A percentile compares a stretch with the other conserved stretches of the same genome.
These are phyloP conservation scores for Phoronis australis DNA, from an alignment of 2,888 invertebrate species.

Conservation along the genomic window DNA sequence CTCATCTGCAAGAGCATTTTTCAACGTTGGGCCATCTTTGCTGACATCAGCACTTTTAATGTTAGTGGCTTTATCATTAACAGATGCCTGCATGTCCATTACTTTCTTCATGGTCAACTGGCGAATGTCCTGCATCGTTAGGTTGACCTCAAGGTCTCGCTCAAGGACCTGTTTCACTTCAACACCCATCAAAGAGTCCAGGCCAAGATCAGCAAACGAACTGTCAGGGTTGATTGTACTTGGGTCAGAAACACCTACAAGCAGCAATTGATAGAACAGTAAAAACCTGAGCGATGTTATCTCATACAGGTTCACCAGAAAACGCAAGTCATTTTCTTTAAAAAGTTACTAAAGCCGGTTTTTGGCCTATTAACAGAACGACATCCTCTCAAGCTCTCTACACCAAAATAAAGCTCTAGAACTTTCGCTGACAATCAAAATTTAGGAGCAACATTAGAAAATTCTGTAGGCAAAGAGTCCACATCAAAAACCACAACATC, in stretches of 20 bases:
- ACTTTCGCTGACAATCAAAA: no score
- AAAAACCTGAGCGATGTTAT: no score
- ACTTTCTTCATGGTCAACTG: slow-evolving; percentile 46
- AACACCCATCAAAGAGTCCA: slow-evolving; percentile 98
- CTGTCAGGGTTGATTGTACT: slow-evolving; percentile 70
- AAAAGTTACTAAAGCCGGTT: no score
- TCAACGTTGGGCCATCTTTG: background rate
- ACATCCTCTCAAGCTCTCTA: no score
- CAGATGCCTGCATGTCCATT: slow-evolving; percentile 13
- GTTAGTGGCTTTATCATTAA: no score
- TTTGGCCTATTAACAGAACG: no score
- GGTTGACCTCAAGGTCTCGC: slow-evolving; percentile 81
- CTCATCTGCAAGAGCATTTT: background rate
- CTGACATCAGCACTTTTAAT: background rate
- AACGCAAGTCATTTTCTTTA: no score
- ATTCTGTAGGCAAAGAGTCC: no score
- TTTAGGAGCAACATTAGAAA: no score
- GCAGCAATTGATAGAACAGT: background rate
- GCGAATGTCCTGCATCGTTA: slow-evolving; percentile 88
- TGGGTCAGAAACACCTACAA: slow-evolving; percentile 75
- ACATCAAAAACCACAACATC: no score
- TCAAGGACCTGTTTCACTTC: slow-evolving; percentile 96
- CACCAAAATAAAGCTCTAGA: no score
- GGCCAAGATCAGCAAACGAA: slow-evolving; percentile 87
- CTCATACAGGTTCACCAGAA: no score